phyloP scores from a whole-genome alignment of 1,140 invertebrate species.

The Goniozus legneri region DNA sequence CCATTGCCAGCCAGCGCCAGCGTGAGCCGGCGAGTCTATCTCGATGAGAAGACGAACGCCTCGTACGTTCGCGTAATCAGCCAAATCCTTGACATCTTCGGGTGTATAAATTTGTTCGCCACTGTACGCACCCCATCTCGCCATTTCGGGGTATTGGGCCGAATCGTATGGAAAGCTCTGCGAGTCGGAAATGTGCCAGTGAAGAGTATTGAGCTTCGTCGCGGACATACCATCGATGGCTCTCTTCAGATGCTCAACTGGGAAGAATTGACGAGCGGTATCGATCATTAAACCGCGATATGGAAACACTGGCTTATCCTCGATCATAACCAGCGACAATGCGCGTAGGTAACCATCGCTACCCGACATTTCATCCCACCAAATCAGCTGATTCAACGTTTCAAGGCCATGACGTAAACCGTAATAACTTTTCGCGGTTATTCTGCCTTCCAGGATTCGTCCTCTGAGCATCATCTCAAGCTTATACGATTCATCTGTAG shows the following conservation, averaged over 20 bases:
- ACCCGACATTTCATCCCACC: slow-evolving; percentile 65
- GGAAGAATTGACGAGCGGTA: slow-evolving; percentile 73
- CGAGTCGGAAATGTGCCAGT: slow-evolving; percentile 83
- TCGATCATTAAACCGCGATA: slow-evolving; percentile 75
- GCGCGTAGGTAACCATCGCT: slow-evolving; percentile 61
- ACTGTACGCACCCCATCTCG: slow-evolving; percentile 70
- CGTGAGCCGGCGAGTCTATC: slow-evolving; percentile 82
- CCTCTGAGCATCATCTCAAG: slow-evolving; percentile 57
- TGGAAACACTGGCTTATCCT: slow-evolving; percentile 67
- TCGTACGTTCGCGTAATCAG: slow-evolving; percentile 67
- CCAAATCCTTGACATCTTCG: slow-evolving; percentile 66
- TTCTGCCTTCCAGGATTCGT: slow-evolving; percentile 57
- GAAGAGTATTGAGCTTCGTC: slow-evolving; percentile 80
- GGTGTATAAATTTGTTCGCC: slow-evolving; percentile 66
- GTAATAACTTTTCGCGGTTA: slow-evolving; percentile 68
- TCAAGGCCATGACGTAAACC: slow-evolving; percentile 77
- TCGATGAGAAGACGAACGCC: slow-evolving; percentile 77
- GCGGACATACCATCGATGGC: slow-evolving; percentile 78
- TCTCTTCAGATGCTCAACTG: slow-evolving; percentile 61
- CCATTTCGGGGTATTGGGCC: slow-evolving; percentile 69
- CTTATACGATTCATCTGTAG: slow-evolving; percentile 73
- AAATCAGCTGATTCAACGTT: slow-evolving; percentile 75
- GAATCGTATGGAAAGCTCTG: slow-evolving; percentile 82
- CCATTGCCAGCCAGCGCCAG: slow-evolving; percentile 81
- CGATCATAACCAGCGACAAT: slow-evolving; percentile 52